phyloP scores from a whole-genome alignment of 2,888 invertebrate genomes.

The Conus canariensis region DNA sequence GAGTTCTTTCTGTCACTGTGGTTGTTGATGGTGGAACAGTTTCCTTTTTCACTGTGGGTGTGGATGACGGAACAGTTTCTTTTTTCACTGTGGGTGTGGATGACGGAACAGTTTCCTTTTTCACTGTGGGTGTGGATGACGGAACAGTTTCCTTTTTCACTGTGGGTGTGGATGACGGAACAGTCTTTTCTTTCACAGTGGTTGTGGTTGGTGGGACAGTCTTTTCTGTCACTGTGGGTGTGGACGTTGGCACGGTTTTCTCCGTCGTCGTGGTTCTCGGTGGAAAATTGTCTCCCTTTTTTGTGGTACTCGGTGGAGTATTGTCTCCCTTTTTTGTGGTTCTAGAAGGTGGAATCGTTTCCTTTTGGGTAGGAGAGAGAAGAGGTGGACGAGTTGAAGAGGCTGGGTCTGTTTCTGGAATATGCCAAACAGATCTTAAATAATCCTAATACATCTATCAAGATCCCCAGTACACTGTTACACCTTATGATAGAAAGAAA shows the following conservation, averaged over 20 bases:
- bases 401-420: not conserved
- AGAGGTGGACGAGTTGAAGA: not conserved
- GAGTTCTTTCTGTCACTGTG: not conserved
- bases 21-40: not conserved
- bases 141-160: not conserved
- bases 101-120: not conserved
- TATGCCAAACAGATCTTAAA: not conserved
- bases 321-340: not conserved
- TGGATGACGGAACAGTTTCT: not conserved
- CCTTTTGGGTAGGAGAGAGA: too few relatives aligned
- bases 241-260: conserved; percentile 16
- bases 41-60: not conserved
- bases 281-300: not conserved
- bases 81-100: not conserved
- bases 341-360: too few relatives aligned
- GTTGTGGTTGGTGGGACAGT: conserved; percentile 11
- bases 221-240: conserved; percentile 32
- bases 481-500: too few relatives aligned
- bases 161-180: not conserved
- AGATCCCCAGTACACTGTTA: too few relatives aligned
- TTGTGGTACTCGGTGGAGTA: conserved; percentile 12
- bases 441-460: not conserved
- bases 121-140: not conserved
- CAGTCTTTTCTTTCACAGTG: conserved; percentile 29
- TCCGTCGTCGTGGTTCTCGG: conserved; percentile 17